A percentile compares a stretch with the other conserved stretches of the same genome.
phyloP scores from a whole-genome alignment of 2,888 invertebrate species.

The Tipula unca region DNA sequence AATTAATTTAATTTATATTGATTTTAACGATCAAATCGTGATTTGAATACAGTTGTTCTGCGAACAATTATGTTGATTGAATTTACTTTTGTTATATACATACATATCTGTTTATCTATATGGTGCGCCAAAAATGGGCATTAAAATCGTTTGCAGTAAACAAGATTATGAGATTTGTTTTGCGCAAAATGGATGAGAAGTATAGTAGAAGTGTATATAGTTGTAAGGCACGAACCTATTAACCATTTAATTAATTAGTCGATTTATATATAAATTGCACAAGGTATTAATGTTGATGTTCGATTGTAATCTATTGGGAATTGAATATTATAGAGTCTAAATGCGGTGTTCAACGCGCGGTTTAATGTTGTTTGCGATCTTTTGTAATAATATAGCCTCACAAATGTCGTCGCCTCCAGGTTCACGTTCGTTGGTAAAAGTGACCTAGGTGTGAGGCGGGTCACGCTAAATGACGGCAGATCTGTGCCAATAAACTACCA shows the following conservation, averaged over 20 bases:
- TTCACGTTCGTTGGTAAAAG: too few relatives aligned
- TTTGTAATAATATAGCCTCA: too few relatives aligned
- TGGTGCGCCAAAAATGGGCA: not conserved
- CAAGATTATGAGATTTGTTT: not conserved
- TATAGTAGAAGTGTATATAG: not conserved
- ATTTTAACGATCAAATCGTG: not conserved
- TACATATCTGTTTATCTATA: not conserved
- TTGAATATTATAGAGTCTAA: not conserved
- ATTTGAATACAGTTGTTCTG: not conserved
- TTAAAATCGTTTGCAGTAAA: not conserved
- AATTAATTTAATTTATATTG: conserved; percentile 3
- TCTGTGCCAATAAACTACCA: too few relatives aligned
- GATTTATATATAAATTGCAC: not conserved
- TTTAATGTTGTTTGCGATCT: too few relatives aligned
- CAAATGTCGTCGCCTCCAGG: too few relatives aligned
- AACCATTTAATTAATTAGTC: not conserved
- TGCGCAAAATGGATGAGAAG: not conserved
- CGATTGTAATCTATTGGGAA: not conserved
- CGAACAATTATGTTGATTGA: not conserved
- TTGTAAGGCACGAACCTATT: not conserved
- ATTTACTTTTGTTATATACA: not conserved
- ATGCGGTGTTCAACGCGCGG: too few relatives aligned
- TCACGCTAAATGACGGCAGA: too few relatives aligned
- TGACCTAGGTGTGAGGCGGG: too few relatives aligned
- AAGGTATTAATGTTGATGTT: not conserved